Evolutionary conservation across 2,113 vertebrate genomes (phyloP).

Genomic region (Neogale vison): DNA sequence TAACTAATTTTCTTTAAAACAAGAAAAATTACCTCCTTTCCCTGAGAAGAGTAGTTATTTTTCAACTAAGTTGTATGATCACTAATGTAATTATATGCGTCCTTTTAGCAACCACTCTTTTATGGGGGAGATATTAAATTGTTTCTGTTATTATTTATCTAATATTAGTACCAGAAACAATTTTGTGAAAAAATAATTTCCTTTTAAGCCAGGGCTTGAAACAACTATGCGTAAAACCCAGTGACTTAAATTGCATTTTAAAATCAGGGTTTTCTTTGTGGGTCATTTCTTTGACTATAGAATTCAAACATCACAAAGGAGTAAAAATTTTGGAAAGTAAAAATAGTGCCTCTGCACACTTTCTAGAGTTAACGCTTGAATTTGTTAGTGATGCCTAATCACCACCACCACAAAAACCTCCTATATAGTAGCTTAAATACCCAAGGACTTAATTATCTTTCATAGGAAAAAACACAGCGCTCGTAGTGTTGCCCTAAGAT

Average conservation of each 20-base stretch:
- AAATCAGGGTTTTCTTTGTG: not conserved
- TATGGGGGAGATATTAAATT: not conserved
- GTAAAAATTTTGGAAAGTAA: not conserved
- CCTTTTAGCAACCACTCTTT: constrained; percentile 22
- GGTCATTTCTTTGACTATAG: not conserved
- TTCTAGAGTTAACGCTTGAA: not conserved
- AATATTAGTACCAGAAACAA: constrained; percentile 3
- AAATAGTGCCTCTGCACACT: not conserved
- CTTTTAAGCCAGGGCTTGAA: not conserved
- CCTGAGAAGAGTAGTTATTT: not conserved
- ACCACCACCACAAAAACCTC: not conserved
- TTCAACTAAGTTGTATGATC: not conserved
- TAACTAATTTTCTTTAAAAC: constrained; percentile 46
- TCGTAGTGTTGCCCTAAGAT: not conserved
- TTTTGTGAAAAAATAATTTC: not conserved
- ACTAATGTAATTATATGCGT: constrained; percentile 4
- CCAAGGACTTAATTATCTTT: constrained; percentile 6
- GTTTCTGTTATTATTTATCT: not conserved
- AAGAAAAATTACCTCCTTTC: not conserved
- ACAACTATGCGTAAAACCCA: not conserved
- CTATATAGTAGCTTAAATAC: not conserved
- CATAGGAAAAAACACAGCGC: not conserved
- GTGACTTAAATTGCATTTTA: constrained; percentile 19
- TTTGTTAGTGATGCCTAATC: not conserved
- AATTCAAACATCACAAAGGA: not conserved